Conservation (phyloP, 1,140 invertebrate genomes). For the Drosophila quadrilineata region DNA sequence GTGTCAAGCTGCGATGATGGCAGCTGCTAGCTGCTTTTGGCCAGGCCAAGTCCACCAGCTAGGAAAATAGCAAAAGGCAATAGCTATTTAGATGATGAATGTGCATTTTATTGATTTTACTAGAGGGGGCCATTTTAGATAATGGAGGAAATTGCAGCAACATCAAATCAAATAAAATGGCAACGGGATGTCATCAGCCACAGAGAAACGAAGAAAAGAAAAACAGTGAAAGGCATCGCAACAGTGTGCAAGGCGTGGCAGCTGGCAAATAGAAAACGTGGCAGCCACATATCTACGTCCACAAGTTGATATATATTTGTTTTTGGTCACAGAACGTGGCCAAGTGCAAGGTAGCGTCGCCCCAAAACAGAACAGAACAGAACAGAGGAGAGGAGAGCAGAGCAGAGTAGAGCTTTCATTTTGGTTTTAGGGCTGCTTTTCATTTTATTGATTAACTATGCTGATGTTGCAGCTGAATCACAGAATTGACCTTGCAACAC, state of each 20-base stretch:
- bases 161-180: constrained; percentile 19
- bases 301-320: no score
- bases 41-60: constrained; percentile 1
- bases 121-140: constrained; percentile 43
- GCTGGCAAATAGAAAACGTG: background rate
- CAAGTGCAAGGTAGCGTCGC: constrained; percentile 37
- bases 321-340: no score
- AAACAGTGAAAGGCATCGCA: constrained; percentile 10
- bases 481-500: constrained; percentile 34
- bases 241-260: constrained; percentile 10
- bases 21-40: constrained; percentile 8
- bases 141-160: constrained; percentile 44
- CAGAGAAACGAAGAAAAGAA: background rate
- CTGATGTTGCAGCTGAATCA: constrained; percentile 35
- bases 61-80: constrained; percentile 9
- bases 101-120: constrained; percentile 61
- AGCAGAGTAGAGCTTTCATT: constrained; percentile 6
- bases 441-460: constrained; percentile 35
- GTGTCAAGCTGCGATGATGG: constrained; percentile 51
- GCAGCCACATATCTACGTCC: no score
- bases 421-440: constrained; percentile 9
- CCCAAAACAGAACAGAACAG: no score
- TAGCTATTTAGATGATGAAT: constrained; percentile 44
- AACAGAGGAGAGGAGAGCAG: background rate
- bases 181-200: constrained; percentile 24